phyloP scores from a whole-genome alignment of 2,797 vertebrate species.

The Paramormyrops hopkinsi region DNA sequence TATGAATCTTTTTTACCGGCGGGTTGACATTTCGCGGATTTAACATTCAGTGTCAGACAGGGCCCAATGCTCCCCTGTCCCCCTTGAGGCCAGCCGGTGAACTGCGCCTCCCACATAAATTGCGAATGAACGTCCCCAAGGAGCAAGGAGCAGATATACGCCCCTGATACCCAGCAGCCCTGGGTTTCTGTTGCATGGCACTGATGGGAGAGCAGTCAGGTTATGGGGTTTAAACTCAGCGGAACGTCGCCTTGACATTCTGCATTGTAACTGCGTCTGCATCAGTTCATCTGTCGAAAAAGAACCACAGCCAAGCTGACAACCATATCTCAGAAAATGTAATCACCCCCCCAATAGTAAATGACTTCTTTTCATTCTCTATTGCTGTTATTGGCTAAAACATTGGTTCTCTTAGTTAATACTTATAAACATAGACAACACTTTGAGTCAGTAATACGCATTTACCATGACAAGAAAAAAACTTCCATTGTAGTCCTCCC shows the following conservation, averaged over 20 bases:
- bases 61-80: background rate
- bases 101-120: background rate
- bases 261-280: background rate
- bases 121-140: background rate
- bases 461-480: background rate
- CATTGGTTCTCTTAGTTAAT: background rate
- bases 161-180: background rate
- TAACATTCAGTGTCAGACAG: background rate
- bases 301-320: background rate
- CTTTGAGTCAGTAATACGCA: background rate
- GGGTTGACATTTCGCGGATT: background rate
- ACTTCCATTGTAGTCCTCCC: background rate
- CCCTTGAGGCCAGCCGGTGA: slow-evolving; percentile 13
- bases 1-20: background rate
- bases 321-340: background rate
- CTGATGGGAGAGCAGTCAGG: background rate
- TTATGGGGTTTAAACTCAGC: background rate
- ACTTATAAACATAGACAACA: background rate
- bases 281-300: background rate
- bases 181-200: background rate
- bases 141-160: background rate
- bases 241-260: background rate
- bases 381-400: slow-evolving; percentile 4
- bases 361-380: background rate
- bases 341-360: background rate